Base-by-base conservation (phyloP, 2,113 vertebrate genomes). In the Cyprinus carpio region DNA sequence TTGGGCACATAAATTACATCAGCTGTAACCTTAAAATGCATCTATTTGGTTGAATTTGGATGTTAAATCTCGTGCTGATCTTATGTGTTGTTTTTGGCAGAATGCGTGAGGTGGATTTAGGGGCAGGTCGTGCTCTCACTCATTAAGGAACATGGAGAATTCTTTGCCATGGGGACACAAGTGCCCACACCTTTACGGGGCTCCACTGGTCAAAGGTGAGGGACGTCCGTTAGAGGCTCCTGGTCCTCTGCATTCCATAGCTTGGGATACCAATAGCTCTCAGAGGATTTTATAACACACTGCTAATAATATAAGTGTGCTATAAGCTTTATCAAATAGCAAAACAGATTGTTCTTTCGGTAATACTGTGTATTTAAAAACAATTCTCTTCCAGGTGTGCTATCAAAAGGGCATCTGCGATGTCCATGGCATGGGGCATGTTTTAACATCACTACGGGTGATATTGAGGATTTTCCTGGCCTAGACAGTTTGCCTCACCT, bases 361-460 rank as follows among this genome's bases (percentile, higher is more conserved):
- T 10, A 9, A 40, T 40, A 40, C 40, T 23, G 60, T 72, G 54
- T 34, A 46, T 60, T 87, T 20, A 58, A 86, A 9, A 31, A 25
- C 51, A 20, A 54, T 54, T 20, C 15, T 31, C 62, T 16, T 85
- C 15, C 90, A 99, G 98, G 98, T 15, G 97, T 99, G 81, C 89
- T 99, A 82, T 98, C 97, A 72, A 97, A 96, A 79, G 97, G 98
- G 81, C 96, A 96, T 11, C 93, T 99, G 2, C 97, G 98, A 43
- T 99, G 98, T 91, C 98, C 98, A 4, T 99, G 98, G 98, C 98
- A 99, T 0, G 98, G 98, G 1, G 98, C 98, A 16, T 99, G 98
- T 91, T 99, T 99, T 92, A 98, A 93, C 91, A 96, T 98, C 3
- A 51, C 93, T 85, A 98, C 97, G 0, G 98, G 98, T 1, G 98